Conservation (phyloP, 2,888 invertebrate species). For the Scrobipalpa costella region DNA sequence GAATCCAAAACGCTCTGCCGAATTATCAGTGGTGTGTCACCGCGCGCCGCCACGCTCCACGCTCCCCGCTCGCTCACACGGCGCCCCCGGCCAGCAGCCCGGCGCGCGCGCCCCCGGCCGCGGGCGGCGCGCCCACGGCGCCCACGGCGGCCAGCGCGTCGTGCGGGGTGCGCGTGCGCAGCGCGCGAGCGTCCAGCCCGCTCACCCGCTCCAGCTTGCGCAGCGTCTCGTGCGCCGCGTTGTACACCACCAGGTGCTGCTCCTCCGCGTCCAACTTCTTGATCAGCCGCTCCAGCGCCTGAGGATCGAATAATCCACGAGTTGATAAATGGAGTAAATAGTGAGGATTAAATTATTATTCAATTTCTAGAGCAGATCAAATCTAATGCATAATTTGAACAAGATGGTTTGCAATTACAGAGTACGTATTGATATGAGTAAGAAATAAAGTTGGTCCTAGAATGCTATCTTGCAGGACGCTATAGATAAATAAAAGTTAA, state of each 20-base stretch:
- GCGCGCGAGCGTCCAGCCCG: slow-evolving; percentile 10
- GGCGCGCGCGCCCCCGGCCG: slow-evolving; percentile 34
- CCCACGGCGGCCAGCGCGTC: background rate
- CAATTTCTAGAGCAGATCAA: background rate
- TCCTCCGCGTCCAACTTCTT: slow-evolving; percentile 76
- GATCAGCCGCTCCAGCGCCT: slow-evolving; percentile 82
- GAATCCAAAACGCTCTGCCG: no score
- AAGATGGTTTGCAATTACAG: no score
- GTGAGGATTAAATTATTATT: no score
- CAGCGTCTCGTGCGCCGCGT: slow-evolving; percentile 50
- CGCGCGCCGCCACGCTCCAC: no score
- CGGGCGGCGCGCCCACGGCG: slow-evolving; percentile 38
- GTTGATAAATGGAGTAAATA: background rate
- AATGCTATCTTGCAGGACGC: no score
- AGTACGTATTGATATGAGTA: no score
- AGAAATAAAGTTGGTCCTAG: no score
- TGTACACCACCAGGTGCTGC: slow-evolving; percentile 76
- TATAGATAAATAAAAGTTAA: no score
- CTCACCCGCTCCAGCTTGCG: slow-evolving; percentile 35
- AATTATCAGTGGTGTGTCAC: no score
- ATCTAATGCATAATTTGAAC: no score
- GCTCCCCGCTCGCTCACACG: no score
- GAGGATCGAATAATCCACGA: slow-evolving; percentile 36
- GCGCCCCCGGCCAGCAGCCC: slow-evolving; percentile 13
- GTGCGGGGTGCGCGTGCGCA: slow-evolving; percentile 7